Conservation (phyloP, 2,113 vertebrate genomes). For the Neolamprologus brichardi region DNA sequence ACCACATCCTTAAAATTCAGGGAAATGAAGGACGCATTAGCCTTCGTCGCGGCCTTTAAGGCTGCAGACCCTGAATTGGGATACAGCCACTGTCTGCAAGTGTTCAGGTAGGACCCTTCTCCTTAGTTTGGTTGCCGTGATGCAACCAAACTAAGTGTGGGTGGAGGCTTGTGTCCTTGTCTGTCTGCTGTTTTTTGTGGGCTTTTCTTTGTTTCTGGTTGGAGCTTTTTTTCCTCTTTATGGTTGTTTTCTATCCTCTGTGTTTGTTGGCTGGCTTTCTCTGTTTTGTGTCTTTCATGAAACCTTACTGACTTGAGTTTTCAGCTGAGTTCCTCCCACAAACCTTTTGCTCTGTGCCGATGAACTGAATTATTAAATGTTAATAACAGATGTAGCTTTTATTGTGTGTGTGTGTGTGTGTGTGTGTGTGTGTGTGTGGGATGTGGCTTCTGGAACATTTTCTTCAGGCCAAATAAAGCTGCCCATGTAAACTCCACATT, state of each 20-base stretch:
- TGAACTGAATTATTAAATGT: background rate
- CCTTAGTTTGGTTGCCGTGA: background rate
- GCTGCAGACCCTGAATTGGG: too few species aligned
- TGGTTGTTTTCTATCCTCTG: background rate
- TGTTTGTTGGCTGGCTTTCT: background rate
- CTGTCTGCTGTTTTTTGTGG: background rate
- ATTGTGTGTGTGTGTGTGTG: background rate
- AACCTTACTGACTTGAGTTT: background rate
- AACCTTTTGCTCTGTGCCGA: background rate
- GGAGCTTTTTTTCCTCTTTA: background rate
- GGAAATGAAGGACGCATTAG: too few species aligned
- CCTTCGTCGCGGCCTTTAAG: too few species aligned
- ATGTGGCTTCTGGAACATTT: conserved; percentile 56
- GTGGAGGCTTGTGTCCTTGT: background rate
- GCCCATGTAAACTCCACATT: too few species aligned
- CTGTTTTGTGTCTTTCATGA: background rate
- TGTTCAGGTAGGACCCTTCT: background rate
- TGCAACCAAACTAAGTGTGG: background rate
- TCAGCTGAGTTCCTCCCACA: background rate
- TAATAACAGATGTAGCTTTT: conserved; percentile 15
- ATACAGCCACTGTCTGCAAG: background rate
- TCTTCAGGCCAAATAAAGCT: conserved; percentile 46
- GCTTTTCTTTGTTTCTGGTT: background rate
- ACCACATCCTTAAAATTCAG: too few species aligned
- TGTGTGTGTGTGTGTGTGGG: background rate